Evolutionary conservation across 2,797 vertebrate species (phyloP).

Genomic region (Borostomias antarcticus): DNA sequence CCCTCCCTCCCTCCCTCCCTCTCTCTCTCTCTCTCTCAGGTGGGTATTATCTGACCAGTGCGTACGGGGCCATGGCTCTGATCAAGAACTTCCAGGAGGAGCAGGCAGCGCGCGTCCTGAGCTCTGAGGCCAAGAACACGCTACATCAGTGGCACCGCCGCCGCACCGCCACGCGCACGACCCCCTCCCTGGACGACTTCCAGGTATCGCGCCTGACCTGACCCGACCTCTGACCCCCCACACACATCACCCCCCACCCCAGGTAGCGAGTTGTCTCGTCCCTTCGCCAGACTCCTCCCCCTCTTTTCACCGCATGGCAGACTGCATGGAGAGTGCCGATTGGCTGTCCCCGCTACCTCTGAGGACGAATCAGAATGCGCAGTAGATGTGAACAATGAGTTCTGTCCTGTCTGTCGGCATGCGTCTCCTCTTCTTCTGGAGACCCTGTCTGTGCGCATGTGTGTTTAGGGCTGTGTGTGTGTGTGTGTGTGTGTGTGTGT

Average conservation of each 20-base stretch:
- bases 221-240: slow-evolving; percentile 46
- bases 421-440: background rate
- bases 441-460: background rate
- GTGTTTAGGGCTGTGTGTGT: background rate
- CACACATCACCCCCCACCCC: slow-evolving; percentile 8
- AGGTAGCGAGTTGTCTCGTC: slow-evolving; percentile 56
- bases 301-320: too few species aligned
- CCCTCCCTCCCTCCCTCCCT: background rate
- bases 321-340: too few species aligned
- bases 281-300: too few species aligned
- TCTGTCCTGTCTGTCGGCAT: background rate
- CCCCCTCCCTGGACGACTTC: slow-evolving; percentile 93
- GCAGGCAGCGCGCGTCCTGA: slow-evolving; percentile 89
- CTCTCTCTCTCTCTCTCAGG: slow-evolving; percentile 36
- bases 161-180: slow-evolving; percentile 86
- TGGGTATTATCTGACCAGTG: slow-evolving; percentile 96
- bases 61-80: slow-evolving; percentile 93
- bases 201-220: slow-evolving; percentile 82
- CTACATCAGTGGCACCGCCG: slow-evolving; percentile 94
- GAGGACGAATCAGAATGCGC: too few species aligned
- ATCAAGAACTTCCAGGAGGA: slow-evolving; percentile 98
- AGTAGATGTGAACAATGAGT: too few species aligned
- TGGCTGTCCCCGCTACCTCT: too few species aligned
- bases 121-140: slow-evolving; percentile 91
- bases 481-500: background rate